Base-by-base conservation (phyloP, 2,113 vertebrate species). In the Nesoenas mayeri region DNA sequence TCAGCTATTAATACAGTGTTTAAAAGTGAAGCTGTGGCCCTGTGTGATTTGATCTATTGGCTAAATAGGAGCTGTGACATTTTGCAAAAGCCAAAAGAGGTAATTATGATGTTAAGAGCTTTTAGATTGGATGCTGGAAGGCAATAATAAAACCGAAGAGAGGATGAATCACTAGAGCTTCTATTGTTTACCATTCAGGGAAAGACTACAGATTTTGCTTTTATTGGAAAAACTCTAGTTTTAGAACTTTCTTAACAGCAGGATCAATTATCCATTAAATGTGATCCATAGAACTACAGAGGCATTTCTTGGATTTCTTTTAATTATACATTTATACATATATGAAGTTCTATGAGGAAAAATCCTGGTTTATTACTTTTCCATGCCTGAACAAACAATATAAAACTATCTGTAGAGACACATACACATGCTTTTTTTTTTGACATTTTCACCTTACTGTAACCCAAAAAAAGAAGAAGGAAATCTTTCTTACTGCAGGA, bases 41-140 rank as follows among this genome's bases (percentile, higher is more conserved):
- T 1, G 4, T 72, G 60, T 70, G 84, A 95, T 85, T 79, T 97
- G 95, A 97, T 98, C 96, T 91, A 78, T 96, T 96, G 88, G 88
- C 79, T 97, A 95, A 97, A 95, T 93, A 92, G 94, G 71, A 91
- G 92, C 85, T 54, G 62, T 96, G 97, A 97, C 96, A 97, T 96
- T 98, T 97, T 93, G 81, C 70, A 95, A 92, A 97, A 94, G 80
- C 89, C 95, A 89, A 84, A 96, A 88, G 85, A 91, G 62, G 91
- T 82, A 95, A 97, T 96, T 96, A 91, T 85, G 77, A 83, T 82
- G 85, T 40, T 79, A 88, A 70, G 88, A 95, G 53, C 81, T 96
- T 97, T 96, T 94, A 92, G 88, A 96, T 56, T 95, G 81, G 74
- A 88, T 81, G 61, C 62, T 94, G 79, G 95, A 95, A 97, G 88